phyloP scores from a whole-genome alignment of 2,797 vertebrate species.

The Limnodromus scolopaceus region DNA sequence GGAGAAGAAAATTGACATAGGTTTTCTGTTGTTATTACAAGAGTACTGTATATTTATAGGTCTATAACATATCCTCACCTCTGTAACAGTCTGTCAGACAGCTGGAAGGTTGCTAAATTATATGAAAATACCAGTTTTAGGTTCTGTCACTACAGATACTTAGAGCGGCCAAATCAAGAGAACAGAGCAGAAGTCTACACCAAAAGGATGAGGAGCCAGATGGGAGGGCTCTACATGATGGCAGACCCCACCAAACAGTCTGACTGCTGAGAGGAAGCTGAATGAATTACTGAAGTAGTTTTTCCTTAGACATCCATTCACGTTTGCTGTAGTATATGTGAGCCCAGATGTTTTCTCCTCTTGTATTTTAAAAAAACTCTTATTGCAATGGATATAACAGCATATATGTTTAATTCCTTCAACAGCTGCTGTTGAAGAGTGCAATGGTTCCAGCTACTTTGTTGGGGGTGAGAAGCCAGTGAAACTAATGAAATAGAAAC shows the following conservation, averaged over 20 bases:
- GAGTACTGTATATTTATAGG: background rate
- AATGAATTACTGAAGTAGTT: background rate
- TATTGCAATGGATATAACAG: background rate
- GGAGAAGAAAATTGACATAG: constrained; percentile 11
- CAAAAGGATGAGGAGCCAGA: constrained; percentile 49
- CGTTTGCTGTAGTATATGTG: background rate
- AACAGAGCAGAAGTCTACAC: constrained; percentile 38
- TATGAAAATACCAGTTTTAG: constrained; percentile 35
- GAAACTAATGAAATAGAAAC: background rate
- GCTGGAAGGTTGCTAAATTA: constrained; percentile 40
- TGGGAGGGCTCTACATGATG: constrained; percentile 22
- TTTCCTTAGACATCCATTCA: background rate
- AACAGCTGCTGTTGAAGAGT: background rate
- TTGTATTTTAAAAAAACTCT: background rate
- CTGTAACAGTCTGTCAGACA: constrained; percentile 50
- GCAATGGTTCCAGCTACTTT: background rate
- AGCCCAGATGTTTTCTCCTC: constrained; percentile 7
- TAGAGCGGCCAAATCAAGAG: constrained; percentile 3
- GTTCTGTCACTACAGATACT: constrained; percentile 48
- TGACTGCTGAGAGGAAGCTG: constrained; percentile 15
- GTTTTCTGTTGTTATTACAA: constrained; percentile 9
- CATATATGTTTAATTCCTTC: background rate
- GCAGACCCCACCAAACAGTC: background rate
- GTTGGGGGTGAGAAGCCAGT: background rate
- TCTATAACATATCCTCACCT: constrained; percentile 44